These are phyloP conservation scores for Benitochromis conjunctus DNA, from an alignment of 2,113 vertebrate genomes.

Conservation along the genomic window DNA sequence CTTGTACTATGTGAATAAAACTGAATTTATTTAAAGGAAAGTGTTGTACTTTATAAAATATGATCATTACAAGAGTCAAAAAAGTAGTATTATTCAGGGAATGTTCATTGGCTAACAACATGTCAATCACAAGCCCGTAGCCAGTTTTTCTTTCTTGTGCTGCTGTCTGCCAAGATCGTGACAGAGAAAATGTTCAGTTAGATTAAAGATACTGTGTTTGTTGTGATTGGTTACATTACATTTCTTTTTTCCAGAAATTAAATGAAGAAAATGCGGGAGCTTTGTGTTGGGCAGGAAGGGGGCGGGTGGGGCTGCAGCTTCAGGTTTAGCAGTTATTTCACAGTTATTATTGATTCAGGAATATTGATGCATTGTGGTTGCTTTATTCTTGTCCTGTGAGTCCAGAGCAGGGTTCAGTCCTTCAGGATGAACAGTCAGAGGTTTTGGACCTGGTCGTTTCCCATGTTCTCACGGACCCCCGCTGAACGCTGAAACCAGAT, in stretches of 20 bases:
- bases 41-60: background rate
- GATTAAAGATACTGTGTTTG: background rate
- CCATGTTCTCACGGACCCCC: background rate
- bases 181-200: background rate
- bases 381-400: background rate
- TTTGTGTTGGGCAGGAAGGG: background rate
- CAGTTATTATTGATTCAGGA: background rate
- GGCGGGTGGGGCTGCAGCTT: background rate
- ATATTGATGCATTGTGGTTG: background rate
- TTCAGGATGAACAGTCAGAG: background rate
- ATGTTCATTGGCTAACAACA: background rate
- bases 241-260: background rate
- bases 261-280: fast-evolving
- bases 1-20: background rate
- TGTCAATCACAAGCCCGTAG: background rate
- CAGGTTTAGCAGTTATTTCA: background rate
- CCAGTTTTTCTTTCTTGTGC: background rate
- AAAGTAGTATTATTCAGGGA: background rate
- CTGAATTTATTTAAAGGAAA: background rate
- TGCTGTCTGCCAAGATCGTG: background rate
- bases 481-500: slow-evolving; percentile 67
- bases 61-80: background rate
- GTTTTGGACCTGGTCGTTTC: background rate
- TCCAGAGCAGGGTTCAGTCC: background rate
- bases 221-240: background rate